Evolutionary conservation across 2,113 vertebrate genomes (phyloP).

Genomic region (Corythoichthys intestinalis): DNA sequence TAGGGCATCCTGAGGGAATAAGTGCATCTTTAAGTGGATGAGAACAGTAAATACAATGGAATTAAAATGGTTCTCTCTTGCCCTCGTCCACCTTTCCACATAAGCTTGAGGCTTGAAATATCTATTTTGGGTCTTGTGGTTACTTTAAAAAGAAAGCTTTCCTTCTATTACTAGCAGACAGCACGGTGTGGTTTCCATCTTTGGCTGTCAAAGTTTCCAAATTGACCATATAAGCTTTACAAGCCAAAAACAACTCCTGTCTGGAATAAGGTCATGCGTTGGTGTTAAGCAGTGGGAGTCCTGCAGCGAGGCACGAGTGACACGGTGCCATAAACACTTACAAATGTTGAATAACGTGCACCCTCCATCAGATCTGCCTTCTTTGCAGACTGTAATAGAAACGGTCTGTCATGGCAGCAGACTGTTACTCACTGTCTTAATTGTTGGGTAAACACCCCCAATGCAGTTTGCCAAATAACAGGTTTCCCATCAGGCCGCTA

Average conservation of each 20-base stretch:
- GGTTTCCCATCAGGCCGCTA: conserved; percentile 29
- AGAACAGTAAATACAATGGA: conserved; percentile 46
- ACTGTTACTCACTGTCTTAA: conserved; percentile 16
- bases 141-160: conserved; percentile 50
- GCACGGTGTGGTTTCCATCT: conserved; percentile 45
- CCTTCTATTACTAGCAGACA: conserved; percentile 45
- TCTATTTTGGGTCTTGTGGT: conserved; percentile 52
- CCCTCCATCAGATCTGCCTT: not conserved
- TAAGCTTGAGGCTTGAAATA: conserved; percentile 31
- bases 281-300: conserved; percentile 32
- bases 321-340: not conserved
- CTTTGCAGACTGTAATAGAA: conserved; percentile 32
- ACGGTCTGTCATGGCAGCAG: conserved; percentile 20
- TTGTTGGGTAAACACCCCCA: conserved; percentile 20
- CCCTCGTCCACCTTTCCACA: conserved; percentile 26
- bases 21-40: conserved; percentile 46
- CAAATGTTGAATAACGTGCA: not conserved
- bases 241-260: conserved; percentile 22
- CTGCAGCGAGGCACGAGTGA: conserved; percentile 14
- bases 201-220: conserved; percentile 47
- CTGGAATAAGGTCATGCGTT: conserved; percentile 39
- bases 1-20: conserved; percentile 44
- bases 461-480: conserved; percentile 30
- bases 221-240: conserved; percentile 30
- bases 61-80: conserved; percentile 33